Percentiles rank a stretch among this genome's conserved stretches.
Evolutionary conservation across 1,140 invertebrate species (phyloP).

Genomic region (Dendrolimus punctatus): DNA sequence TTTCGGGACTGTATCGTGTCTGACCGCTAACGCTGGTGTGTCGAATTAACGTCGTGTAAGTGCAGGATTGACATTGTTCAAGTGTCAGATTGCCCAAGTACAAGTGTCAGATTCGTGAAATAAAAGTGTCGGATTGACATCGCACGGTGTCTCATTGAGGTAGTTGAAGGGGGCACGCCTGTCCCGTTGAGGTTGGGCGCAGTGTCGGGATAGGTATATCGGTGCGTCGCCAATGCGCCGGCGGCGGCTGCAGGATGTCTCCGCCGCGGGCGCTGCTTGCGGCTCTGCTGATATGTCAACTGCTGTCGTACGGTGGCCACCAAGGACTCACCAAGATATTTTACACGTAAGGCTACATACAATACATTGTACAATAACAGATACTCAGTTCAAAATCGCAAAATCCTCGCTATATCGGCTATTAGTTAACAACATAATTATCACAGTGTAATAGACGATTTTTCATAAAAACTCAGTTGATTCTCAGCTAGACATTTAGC

Average conservation of each 20-base stretch:
- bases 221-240: constrained; percentile 60
- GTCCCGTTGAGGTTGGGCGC: constrained; percentile 11
- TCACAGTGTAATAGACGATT: too few species aligned
- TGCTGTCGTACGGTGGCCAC: constrained; percentile 65
- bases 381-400: background rate
- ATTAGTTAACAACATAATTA: background rate
- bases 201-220: constrained; percentile 47
- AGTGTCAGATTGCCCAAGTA: too few species aligned
- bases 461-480: too few species aligned
- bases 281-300: constrained; percentile 57
- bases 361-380: background rate
- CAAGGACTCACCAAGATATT: constrained; percentile 69
- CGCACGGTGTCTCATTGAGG: too few species aligned
- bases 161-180: background rate
- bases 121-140: too few species aligned
- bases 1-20: too few species aligned
- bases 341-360: constrained; percentile 48
- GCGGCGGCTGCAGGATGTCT: constrained; percentile 57
- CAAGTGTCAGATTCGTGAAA: too few species aligned
- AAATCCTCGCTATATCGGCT: background rate
- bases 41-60: too few species aligned
- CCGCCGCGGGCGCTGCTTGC: constrained; percentile 65
- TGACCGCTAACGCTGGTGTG: too few species aligned
- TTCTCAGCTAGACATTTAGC: too few species aligned
- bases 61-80: too few species aligned